Conservation (phyloP, 2,888 invertebrate genomes). For the Nymphalis polychloros region DNA sequence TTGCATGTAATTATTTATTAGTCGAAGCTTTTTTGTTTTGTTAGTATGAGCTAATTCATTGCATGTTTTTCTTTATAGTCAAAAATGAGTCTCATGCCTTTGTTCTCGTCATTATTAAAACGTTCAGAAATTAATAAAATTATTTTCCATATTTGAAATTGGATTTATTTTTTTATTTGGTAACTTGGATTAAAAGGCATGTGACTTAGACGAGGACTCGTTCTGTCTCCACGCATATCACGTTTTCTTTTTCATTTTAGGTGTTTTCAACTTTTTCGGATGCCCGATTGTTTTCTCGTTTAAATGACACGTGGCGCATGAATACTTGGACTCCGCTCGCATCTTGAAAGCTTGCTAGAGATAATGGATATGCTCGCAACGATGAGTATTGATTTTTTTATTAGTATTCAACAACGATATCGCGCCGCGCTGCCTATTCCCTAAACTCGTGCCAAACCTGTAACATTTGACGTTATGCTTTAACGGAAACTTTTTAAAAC, state of each 20-base stretch:
- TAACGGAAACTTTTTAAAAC: too few species aligned
- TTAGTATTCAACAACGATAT: slow-evolving; percentile 44
- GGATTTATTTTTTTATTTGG: background rate
- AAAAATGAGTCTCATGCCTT: slow-evolving; percentile 55
- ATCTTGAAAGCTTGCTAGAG: slow-evolving; percentile 72
- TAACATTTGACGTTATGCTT: background rate
- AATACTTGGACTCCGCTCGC: slow-evolving; percentile 60
- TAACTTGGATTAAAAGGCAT: slow-evolving; percentile 46
- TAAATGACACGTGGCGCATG: slow-evolving; percentile 78
- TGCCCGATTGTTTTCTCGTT: slow-evolving; percentile 82
- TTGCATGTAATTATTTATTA: slow-evolving; percentile 51
- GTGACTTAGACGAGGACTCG: slow-evolving; percentile 45
- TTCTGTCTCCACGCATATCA: slow-evolving; percentile 67
- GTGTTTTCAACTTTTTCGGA: slow-evolving; percentile 82
- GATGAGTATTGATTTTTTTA: slow-evolving; percentile 81
- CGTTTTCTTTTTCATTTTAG: slow-evolving; percentile 80
- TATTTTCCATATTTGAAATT: background rate
- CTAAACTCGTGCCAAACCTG: slow-evolving; percentile 29
- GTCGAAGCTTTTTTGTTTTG: slow-evolving; percentile 56
- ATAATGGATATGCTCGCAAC: slow-evolving; percentile 78
- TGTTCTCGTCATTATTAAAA: slow-evolving; percentile 13
- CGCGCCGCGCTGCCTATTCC: slow-evolving; percentile 23
- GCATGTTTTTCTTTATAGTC: slow-evolving; percentile 64
- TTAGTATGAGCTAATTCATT: slow-evolving; percentile 64
- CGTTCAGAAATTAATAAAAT: background rate